Evolutionary conservation across 2,888 invertebrate genomes (phyloP), one percentile per base, ranked within the genome.

Genomic region (Margaritifera margaritifera): DNA sequence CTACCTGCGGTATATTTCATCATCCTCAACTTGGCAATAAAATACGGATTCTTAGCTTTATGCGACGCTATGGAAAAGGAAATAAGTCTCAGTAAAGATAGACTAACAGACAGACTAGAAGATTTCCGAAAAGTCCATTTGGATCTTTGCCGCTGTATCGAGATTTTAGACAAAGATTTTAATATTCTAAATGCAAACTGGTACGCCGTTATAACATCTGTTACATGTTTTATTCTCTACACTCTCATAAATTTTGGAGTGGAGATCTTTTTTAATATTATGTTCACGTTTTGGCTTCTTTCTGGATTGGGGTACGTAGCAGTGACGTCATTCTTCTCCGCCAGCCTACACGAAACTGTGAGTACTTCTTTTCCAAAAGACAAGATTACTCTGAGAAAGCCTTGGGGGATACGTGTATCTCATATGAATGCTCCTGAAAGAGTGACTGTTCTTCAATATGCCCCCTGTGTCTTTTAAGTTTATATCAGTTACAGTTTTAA

Each of bases 151-250:
- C 63, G 64, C 62, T 52, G 55, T 55, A 25, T 71, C 6, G 64
- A 56, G 4, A 51, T 63, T 20, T 31, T 71, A 53, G 71, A 71
- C 24, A 62, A 67, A 54, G 71, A 71, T 51, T 60, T 67, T 27
- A 53, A 67, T n/a, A 61, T 57, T 31, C 19, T 71, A 20, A 65
- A 58, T 42, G 60, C 66, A 22, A 67, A 57, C n/a, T 50, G 51
- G 55, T 71, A 51, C 42, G 22, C 22, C 52, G 64, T 67, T 25
- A 67, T 57, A 24, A 64, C 66, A 3, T 58, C 64, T 18, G n/a
- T 61, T 6, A 60, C 64, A 3, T 71, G 71, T 52, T 71, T 71
- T 53, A 60, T 67, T 20, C 51, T 67, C 24, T 66, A 67, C 54
- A 53, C 63, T 11, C 42, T 68, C 6, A 42, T 64, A 24, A 59